Evolutionary conservation across 2,113 vertebrate species (phyloP).

Genomic region (Phaetusa simplex): DNA sequence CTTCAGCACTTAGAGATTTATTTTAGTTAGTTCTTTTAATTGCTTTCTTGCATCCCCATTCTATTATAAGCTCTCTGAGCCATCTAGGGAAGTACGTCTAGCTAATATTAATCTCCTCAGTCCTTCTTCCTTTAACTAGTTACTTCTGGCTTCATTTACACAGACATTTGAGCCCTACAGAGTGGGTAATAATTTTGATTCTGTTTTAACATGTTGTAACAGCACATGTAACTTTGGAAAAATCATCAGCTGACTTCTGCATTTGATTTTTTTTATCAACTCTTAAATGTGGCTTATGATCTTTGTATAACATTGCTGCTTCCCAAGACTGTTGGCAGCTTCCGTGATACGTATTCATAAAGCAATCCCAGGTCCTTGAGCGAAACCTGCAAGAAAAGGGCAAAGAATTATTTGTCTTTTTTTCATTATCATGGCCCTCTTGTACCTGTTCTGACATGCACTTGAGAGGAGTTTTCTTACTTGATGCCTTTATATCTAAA

Average conservation of each 20-base stretch:
- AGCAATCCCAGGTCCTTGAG: background rate
- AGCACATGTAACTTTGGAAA: background rate
- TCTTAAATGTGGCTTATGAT: background rate
- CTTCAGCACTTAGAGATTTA: conserved; percentile 33
- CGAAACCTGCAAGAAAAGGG: conserved; percentile 40
- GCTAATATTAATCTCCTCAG: conserved; percentile 18
- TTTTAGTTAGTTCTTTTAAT: conserved; percentile 56
- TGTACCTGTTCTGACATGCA: background rate
- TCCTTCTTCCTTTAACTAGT: conserved; percentile 13
- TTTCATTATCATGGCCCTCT: background rate
- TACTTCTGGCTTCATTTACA: conserved; percentile 14
- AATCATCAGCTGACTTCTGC: background rate
- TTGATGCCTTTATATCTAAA: conserved; percentile 30
- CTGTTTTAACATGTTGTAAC: background rate
- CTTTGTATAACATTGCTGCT: background rate
- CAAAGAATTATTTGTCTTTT: conserved; percentile 43
- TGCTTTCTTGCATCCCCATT: conserved; percentile 44
- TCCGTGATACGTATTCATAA: background rate
- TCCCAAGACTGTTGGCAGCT: background rate
- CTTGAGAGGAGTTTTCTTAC: background rate
- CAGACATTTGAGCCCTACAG: background rate
- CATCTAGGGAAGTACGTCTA: conserved; percentile 24
- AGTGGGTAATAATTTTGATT: background rate
- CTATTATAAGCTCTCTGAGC: conserved; percentile 31
- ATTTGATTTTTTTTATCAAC: background rate